Conservation (phyloP, 2,797 vertebrate species). For the Taenioides sp. region DNA sequence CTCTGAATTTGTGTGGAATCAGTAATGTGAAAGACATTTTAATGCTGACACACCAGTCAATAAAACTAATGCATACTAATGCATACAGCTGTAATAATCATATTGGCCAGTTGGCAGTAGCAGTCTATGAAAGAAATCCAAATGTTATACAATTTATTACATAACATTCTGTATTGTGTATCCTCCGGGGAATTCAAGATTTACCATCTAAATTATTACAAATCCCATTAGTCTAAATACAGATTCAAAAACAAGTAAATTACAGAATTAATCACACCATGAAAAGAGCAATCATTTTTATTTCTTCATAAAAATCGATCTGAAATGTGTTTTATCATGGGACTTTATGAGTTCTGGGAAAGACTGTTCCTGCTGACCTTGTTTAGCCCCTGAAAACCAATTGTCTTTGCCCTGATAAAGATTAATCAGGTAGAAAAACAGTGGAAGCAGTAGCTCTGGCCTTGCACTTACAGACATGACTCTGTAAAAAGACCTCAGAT, state of each 20-base stretch:
- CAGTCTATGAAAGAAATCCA: background rate
- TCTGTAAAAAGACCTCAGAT: slow-evolving; percentile 2
- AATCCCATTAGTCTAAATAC: background rate
- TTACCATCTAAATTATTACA: background rate
- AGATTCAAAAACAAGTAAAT: background rate
- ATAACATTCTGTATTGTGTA: background rate
- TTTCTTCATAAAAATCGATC: background rate
- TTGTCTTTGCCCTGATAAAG: slow-evolving; percentile 3
- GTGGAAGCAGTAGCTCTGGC: background rate
- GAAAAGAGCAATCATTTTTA: background rate
- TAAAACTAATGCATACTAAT: background rate
- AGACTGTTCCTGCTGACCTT: slow-evolving; percentile 3
- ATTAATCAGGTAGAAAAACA: slow-evolving; percentile 14
- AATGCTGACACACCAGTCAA: background rate
- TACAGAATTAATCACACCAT: background rate
- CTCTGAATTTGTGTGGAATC: background rate
- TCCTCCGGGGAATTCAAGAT: background rate
- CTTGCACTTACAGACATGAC: slow-evolving; percentile 9
- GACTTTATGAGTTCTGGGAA: background rate
- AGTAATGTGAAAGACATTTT: background rate
- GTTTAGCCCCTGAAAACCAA: slow-evolving; percentile 9
- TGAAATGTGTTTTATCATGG: background rate
- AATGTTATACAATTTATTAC: background rate
- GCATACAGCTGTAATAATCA: background rate
- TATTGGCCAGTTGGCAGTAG: background rate